A percentile compares a stretch with the other conserved stretches of the same genome.
Conservation (phyloP, 1,140 invertebrate genomes). For the Condylostylus longicornis region DNA sequence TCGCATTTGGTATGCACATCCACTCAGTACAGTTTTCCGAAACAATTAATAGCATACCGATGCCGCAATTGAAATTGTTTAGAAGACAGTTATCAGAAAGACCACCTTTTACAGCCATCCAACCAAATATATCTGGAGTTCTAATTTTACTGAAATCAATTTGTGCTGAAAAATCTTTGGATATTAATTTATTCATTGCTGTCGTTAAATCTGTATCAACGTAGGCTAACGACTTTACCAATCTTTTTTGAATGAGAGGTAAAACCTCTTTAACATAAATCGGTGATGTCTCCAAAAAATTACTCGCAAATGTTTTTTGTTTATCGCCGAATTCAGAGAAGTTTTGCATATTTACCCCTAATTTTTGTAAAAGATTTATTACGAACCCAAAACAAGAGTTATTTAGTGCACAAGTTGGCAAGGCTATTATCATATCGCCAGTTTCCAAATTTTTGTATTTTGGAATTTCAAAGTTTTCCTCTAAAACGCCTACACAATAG, state of each 20-base stretch:
- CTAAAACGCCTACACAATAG: conserved; percentile 78
- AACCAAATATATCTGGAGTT: conserved; percentile 51
- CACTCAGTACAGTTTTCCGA: conserved; percentile 15
- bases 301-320: conserved; percentile 8
- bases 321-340: conserved; percentile 7
- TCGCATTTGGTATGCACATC: conserved; percentile 8
- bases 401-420: conserved; percentile 72
- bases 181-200: conserved; percentile 74
- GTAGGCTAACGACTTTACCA: conserved; percentile 80
- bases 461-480: conserved; percentile 54
- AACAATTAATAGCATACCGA: conserved; percentile 71
- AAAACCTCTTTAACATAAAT: conserved; percentile 75
- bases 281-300: conserved; percentile 50
- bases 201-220: conserved; percentile 87
- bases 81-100: conserved; percentile 63
- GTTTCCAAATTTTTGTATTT: conserved; percentile 41
- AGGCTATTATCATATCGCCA: conserved; percentile 65
- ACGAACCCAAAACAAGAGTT: conserved; percentile 83
- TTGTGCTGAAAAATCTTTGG: conserved; percentile 42
- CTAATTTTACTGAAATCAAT: conserved; percentile 61
- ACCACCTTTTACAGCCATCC: conserved; percentile 44
- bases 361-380: conserved; percentile 45
- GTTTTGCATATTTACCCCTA: conserved; percentile 13
- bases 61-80: conserved; percentile 83
- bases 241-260: conserved; percentile 51